Conservation (phyloP, 2,888 invertebrate species). For the Drosophila bunnanda region DNA sequence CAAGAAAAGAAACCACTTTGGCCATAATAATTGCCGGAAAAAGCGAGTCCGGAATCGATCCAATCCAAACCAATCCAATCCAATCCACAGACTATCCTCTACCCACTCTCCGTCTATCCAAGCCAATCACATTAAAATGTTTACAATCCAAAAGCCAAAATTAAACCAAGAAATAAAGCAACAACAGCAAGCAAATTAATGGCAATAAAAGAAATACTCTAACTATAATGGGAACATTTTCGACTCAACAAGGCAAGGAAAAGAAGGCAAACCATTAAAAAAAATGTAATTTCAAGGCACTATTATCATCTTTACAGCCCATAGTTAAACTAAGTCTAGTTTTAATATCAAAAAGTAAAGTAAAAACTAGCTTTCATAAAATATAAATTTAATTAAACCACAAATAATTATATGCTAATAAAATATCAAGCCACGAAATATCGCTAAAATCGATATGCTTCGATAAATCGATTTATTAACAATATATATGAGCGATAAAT, state of each 20-base stretch:
- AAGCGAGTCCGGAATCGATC: conserved; percentile 45
- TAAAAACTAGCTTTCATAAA: not conserved
- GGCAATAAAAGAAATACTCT: conserved; percentile 32
- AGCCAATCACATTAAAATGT: conserved; percentile 36
- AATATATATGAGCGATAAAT: not conserved
- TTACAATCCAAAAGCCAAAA: conserved; percentile 35
- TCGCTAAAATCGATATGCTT: not conserved
- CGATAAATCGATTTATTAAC: not conserved
- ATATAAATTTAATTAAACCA: too few species aligned
- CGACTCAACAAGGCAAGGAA: not conserved
- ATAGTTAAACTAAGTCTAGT: too few species aligned
- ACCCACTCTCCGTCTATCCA: conserved; percentile 1
- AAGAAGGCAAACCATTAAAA: not conserved
- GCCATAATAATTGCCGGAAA: conserved; percentile 67
- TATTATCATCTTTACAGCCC: conserved; percentile 2
- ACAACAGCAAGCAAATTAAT: conserved; percentile 9
- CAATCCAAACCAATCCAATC: conserved; percentile 9
- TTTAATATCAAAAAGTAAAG: too few species aligned
- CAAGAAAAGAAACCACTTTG: conserved; percentile 29
- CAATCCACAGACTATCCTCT: not conserved
- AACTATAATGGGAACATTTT: conserved; percentile 25
- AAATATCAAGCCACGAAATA: too few species aligned
- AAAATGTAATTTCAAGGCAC: not conserved
- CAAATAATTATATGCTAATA: too few species aligned
- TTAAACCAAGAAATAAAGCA: conserved; percentile 14